A percentile compares a stretch with the other conserved stretches of the same genome.
Evolutionary conservation across 35 echinoderm and acorn worm genomes (phyloP).

Genomic region (Ptychodera flava): DNA sequence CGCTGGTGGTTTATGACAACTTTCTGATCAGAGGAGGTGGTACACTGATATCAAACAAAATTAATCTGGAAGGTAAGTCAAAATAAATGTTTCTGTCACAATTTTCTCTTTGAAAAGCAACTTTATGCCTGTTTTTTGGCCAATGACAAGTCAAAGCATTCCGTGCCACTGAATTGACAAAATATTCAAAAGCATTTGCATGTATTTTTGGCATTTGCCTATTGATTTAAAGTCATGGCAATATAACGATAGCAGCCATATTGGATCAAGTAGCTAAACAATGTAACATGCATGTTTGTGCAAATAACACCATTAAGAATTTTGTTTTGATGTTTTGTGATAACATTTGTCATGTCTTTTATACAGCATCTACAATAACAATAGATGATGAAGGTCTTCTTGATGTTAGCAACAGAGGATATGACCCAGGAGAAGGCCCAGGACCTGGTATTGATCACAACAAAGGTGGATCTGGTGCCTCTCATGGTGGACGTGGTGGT

Average conservation of each 20-base stretch:
- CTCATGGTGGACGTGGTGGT: slow-evolving; percentile 74
- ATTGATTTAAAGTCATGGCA: too few species aligned
- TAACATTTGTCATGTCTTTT: too few species aligned
- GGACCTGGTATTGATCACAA: slow-evolving; percentile 38
- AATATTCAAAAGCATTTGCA: too few species aligned
- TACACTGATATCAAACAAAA: slow-evolving; percentile 31
- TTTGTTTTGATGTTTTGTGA: too few species aligned
- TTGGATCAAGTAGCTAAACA: too few species aligned
- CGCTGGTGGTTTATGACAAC: slow-evolving; percentile 15
- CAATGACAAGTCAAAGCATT: background rate
- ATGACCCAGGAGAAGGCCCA: slow-evolving; percentile 28
- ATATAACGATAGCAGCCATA: too few species aligned
- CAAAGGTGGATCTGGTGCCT: slow-evolving; percentile 61
- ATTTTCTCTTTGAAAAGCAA: too few species aligned
- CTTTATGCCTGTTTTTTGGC: slow-evolving; percentile 10
- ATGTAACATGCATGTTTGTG: too few species aligned
- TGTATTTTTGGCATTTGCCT: too few species aligned
- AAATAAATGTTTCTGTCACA: too few species aligned
- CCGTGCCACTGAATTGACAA: too few species aligned
- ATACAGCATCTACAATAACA: slow-evolving; percentile 34
- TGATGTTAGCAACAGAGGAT: slow-evolving; percentile 53
- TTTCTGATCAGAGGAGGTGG: slow-evolving; percentile 52
- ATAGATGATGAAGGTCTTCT: slow-evolving; percentile 57
- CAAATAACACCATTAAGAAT: too few species aligned
- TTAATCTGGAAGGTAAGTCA: slow-evolving; percentile 53